phyloP scores from a whole-genome alignment of 2,888 invertebrate genomes.

The Melinaea menophilus region DNA sequence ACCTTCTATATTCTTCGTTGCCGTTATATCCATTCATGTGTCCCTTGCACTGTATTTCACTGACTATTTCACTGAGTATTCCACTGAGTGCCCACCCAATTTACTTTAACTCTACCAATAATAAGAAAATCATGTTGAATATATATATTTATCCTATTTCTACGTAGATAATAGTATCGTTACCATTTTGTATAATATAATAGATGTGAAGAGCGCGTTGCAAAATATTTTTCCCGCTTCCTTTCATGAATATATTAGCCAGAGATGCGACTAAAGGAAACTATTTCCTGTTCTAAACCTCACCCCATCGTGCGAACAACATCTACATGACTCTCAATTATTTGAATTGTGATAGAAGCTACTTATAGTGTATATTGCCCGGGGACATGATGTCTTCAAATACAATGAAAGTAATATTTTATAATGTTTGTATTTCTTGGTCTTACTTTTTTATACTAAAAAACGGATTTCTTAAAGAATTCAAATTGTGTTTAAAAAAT shows the following conservation, averaged over 20 bases:
- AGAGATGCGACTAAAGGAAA: conserved; percentile 76
- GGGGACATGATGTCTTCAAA: not conserved
- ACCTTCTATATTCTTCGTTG: conserved; percentile 52
- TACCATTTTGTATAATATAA: conserved; percentile 2
- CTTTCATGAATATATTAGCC: conserved; percentile 78
- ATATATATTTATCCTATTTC: not conserved
- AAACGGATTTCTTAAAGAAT: no score
- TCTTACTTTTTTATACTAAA: no score
- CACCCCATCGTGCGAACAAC: conserved; percentile 38
- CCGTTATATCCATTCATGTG: conserved; percentile 45
- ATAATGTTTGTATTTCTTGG: not conserved
- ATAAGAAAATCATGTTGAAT: not conserved
- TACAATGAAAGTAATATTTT: not conserved
- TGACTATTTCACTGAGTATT: conserved; percentile 18
- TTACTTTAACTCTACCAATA: not conserved
- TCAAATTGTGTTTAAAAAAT: no score
- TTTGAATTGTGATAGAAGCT: conserved; percentile 24
- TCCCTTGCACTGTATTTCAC: conserved; percentile 40
- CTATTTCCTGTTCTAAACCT: conserved; percentile 61
- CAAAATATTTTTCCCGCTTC: conserved; percentile 2
- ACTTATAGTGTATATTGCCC: not conserved
- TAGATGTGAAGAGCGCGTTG: not conserved
- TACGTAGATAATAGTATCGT: not conserved
- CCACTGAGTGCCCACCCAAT: conserved; percentile 18
- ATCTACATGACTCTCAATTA: conserved; percentile 44